Conservation (phyloP, 2,113 vertebrate species). For the Psephotus haematonotus region DNA sequence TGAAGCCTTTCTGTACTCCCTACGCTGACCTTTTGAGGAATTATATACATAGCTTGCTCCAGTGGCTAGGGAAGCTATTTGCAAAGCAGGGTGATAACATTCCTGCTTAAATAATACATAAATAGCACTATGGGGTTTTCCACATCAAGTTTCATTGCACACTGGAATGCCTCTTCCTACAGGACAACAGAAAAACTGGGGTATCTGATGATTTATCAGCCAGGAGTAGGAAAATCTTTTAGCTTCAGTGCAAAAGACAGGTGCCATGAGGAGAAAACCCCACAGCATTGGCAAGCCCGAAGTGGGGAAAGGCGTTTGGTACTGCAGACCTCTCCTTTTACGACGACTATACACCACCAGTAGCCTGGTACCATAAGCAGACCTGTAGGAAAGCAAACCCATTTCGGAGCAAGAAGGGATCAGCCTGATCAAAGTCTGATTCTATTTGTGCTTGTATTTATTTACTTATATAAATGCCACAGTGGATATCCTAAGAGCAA, state of each 20-base stretch:
- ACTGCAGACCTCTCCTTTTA: not conserved
- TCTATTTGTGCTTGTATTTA: not conserved
- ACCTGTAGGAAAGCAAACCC: not conserved
- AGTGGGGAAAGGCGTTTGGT: not conserved
- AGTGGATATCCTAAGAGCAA: not conserved
- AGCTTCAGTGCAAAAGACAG: not conserved
- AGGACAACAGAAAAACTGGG: too few species aligned
- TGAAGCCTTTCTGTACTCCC: not conserved
- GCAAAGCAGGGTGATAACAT: not conserved
- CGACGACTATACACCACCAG: not conserved
- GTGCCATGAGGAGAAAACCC: accelerated
- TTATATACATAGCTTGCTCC: not conserved
- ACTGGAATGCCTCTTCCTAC: not conserved
- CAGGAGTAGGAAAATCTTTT: not conserved
- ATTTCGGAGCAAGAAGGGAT: not conserved
- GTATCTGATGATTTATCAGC: too few species aligned
- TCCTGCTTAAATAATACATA: not conserved
- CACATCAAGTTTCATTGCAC: not conserved
- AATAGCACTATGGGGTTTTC: not conserved
- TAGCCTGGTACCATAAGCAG: not conserved
- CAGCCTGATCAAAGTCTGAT: not conserved
- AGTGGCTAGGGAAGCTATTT: not conserved
- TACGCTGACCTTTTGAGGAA: not conserved
- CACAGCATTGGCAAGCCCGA: not conserved
- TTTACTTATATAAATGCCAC: not conserved